A percentile compares a stretch with the other conserved stretches of the same genome.
phyloP scores from a whole-genome alignment of 1,140 invertebrate species.

The Apolygus lucorum region DNA sequence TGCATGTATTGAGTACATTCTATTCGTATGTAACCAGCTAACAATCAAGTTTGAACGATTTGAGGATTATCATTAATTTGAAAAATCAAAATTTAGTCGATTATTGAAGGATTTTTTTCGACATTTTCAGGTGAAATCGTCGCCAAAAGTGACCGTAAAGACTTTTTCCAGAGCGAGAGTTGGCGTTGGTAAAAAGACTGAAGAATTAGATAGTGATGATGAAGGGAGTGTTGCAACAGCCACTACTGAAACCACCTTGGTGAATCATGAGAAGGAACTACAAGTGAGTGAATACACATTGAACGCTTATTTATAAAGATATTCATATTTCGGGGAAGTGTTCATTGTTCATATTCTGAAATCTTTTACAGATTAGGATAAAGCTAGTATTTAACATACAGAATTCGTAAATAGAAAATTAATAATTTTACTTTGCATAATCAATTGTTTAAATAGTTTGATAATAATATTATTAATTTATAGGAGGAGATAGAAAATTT shows the following conservation, averaged over 20 bases:
- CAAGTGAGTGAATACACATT: slow-evolving; percentile 32
- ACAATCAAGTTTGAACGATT: no score
- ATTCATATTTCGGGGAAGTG: slow-evolving; percentile 51
- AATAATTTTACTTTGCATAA: no score
- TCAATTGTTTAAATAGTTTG: neutral
- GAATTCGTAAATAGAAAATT: neutral
- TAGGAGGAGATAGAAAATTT: slow-evolving; percentile 44
- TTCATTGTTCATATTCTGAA: no score
- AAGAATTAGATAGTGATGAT: slow-evolving; percentile 41
- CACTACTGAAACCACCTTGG: slow-evolving; percentile 45
- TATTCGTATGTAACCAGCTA: no score
- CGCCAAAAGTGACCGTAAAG: neutral
- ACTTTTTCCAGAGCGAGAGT: neutral
- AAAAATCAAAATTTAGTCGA: no score
- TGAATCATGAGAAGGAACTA: slow-evolving; percentile 41
- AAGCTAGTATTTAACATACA: neutral
- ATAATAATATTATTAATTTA: slow-evolving; percentile 18
- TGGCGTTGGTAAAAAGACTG: neutral
- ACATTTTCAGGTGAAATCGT: slow-evolving; percentile 8
- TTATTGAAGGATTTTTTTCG: no score
- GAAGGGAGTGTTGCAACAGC: slow-evolving; percentile 45
- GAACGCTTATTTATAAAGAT: neutral
- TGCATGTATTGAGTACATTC: no score
- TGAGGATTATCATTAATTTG: no score
- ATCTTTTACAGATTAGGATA: neutral